phyloP scores from a whole-genome alignment of 2,888 invertebrate genomes.

The Lasioglossum morio region DNA sequence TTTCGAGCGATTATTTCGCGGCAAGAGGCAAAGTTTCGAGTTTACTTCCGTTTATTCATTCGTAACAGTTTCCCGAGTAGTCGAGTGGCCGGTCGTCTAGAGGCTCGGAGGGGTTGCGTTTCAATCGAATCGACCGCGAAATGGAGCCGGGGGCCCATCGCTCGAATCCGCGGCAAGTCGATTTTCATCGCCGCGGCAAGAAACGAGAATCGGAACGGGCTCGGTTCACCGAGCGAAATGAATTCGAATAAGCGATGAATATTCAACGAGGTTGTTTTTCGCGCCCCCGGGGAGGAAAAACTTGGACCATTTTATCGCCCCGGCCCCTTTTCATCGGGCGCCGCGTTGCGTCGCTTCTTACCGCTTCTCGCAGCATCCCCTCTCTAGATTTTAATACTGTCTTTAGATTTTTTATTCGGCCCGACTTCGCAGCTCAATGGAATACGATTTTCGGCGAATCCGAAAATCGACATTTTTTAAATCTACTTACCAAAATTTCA shows the following conservation, averaged over 20 bases:
- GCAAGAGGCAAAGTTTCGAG: constrained; percentile 22
- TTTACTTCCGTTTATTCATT: constrained; percentile 37
- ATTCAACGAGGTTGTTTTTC: constrained; percentile 40
- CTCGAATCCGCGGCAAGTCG: background rate
- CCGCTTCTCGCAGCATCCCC: background rate
- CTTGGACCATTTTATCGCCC: constrained; percentile 15
- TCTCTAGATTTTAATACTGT: background rate
- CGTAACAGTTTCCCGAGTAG: constrained; percentile 24
- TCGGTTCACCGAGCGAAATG: constrained; percentile 28
- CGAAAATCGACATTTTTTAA: too few relatives aligned
- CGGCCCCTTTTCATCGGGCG: background rate
- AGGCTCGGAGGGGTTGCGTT: background rate
- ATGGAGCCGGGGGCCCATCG: background rate
- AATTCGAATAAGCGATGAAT: constrained; percentile 46
- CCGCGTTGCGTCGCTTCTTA: constrained; percentile 11
- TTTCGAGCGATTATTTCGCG: constrained; percentile 23
- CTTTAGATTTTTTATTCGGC: background rate
- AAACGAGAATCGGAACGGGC: constrained; percentile 29
- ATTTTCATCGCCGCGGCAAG: constrained; percentile 26
- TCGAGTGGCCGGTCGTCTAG: background rate
- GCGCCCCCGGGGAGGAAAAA: constrained; percentile 10
- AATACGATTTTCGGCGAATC: background rate
- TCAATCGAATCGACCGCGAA: constrained; percentile 2
- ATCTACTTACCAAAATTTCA: too few relatives aligned
- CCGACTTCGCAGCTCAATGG: too few relatives aligned